Conservation (phyloP, 2,797 vertebrate species). For the Bufotes viridis region DNA sequence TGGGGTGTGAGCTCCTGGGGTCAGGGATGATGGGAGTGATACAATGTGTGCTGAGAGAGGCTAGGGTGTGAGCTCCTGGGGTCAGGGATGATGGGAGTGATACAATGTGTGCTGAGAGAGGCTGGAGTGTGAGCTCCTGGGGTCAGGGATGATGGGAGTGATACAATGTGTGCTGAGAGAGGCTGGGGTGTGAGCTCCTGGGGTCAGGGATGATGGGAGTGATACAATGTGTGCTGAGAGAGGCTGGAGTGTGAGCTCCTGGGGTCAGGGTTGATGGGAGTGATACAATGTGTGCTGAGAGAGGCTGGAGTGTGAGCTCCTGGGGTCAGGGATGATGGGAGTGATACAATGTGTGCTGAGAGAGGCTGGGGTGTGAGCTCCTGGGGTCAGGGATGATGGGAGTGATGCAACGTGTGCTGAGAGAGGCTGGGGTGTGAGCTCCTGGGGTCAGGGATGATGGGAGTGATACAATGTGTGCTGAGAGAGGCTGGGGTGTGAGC, state of each 20-base stretch:
- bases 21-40: not conserved
- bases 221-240: not conserved
- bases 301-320: not conserved
- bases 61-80: not conserved
- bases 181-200: not conserved
- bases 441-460: constrained; percentile 1
- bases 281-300: not conserved
- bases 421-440: not conserved
- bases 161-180: not conserved
- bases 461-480: not conserved
- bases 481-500: not conserved
- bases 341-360: not conserved
- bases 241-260: not conserved
- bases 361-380: not conserved
- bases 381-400: constrained; percentile 2
- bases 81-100: constrained; percentile 4
- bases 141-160: not conserved
- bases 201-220: constrained; percentile 2
- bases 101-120: not conserved
- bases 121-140: not conserved
- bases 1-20: not conserved
- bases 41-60: not conserved
- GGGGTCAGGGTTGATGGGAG: not conserved
- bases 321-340: constrained; percentile 1
- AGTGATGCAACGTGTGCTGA: not conserved